Evolutionary conservation across 2,888 invertebrate species (phyloP), one percentile per base, ranked within the genome.

Genomic region (Athalia circularis): DNA sequence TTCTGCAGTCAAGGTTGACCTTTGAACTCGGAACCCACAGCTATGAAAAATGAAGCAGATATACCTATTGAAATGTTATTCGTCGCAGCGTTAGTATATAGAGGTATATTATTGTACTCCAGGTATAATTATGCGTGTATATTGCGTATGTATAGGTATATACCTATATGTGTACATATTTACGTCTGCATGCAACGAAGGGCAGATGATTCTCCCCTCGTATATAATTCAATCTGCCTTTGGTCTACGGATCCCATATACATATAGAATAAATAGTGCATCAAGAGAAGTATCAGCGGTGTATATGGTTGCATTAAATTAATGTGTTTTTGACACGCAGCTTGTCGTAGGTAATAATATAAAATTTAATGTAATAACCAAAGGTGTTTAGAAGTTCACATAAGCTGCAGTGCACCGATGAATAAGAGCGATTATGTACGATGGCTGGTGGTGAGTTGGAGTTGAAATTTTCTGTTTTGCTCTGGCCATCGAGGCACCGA

Each of bases 291-390:
- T 6, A 5, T 29, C 29, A 9, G 9, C 11, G 29, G 65, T 4
- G n/a, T 54, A n/a, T 45, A 47, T 50, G 54, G 54, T 70, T 70
- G 54, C 70, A 70, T 57, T 15, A 57, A 68, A 70, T 45, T 57
- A 70, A 70, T 70, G 8, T 15, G 43, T 29, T 43, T 70, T 70
- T 54, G 45, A 70, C 70, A 70, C 70, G 70, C 70, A 70, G 29
- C 45, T 45, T 29, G 29, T 29, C 29, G 29, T 29, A 29, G 29
- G 2, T 29, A 29, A 29, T 29, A 2, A 29, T 29, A 29, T 29
- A 29, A 29, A 29, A 29, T 29, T 29, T 29, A 0, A 29, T 29
- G 2, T 29, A 29, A 29, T 29, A 29, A 15, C 62, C 13, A 13
- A 8, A 54, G 54, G 54, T 29, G 29, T 29, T 29, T 29, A 29